A percentile compares a stretch with the other conserved stretches of the same genome.
Conservation (phyloP, 2,113 vertebrate species). For the Myrmecophaga tridactyla region DNA sequence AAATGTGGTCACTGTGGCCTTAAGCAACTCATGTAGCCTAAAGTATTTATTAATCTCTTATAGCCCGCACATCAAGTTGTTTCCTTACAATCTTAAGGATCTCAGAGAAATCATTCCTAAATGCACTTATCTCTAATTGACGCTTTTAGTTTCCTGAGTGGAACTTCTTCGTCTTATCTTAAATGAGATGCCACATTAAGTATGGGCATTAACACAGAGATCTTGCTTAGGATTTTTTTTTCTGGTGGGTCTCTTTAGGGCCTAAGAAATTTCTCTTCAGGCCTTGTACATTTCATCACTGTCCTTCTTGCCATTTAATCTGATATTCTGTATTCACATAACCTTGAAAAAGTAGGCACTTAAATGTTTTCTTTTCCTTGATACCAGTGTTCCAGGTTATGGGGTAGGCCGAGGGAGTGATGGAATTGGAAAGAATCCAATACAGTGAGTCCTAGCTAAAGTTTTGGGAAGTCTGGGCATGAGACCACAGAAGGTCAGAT, state of each 20-base stretch:
- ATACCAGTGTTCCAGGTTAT: background rate
- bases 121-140: constrained; percentile 63
- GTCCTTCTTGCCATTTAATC: background rate
- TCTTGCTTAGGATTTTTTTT: background rate
- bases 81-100: constrained; percentile 32
- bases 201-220: background rate
- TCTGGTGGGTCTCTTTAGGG: background rate
- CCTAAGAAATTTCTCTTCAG: background rate
- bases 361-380: background rate
- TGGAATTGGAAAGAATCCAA: background rate
- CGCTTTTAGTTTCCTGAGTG: background rate
- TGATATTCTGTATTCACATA: background rate
- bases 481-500: background rate
- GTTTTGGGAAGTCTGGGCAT: background rate
- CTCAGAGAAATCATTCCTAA: constrained; percentile 10
- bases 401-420: background rate
- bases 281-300: background rate
- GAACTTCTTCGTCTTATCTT: background rate
- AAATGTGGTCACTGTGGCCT: background rate
- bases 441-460: background rate
- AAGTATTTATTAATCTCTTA: background rate
- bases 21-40: background rate
- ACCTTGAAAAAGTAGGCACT: background rate
- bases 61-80: background rate
- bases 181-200: constrained; percentile 36